Base-by-base conservation (phyloP, 2,113 vertebrate species). In the Pagrus major region DNA sequence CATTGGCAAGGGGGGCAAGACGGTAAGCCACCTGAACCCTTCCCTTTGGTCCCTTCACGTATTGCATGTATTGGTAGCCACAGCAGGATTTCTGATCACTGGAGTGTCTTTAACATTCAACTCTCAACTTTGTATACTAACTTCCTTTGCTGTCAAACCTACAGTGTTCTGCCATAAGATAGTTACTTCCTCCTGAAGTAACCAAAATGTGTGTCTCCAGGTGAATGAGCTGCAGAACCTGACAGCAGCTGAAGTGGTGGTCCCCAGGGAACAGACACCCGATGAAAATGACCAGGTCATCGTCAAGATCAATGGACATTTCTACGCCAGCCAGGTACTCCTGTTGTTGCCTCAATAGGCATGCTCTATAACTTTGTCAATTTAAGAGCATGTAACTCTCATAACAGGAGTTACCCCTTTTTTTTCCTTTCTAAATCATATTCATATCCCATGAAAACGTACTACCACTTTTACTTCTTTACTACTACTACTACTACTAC, bases 291-390 rank as follows among this genome's bases (percentile, higher is more conserved):
- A 98, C 87, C 97, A 98, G 90, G 97, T 98, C 89, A 96, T 98
- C 0, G 97, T 99, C 68, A 98, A 98, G 93, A 99, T 99, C 93
- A 97, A 97, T 0, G 97, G 97, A 88, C 97, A 99, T 90, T 99
- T 99, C 95, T 99, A 98, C 3, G 97, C 97, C 88, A 99, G 97
- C 93, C 97, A 98, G 97, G 97, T 98, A 92, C 55, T 41, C 20
- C n/a, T 59, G 1, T 33, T 68, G 33, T 7, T 3, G 49, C 33
- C 47, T 9, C 55, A 60, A 37, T n/a, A 11, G 9, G 12, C n/a
- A 31, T 54, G 3, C 18, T 25, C 14, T 15, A 5, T 21, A 21
- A 55, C 25, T 31, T 5, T 16, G 6, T 15, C 12, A 27, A 27
- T 54, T 27, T n/a, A 35, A 60, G 35, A 15, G 35, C 20, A 29